A percentile compares a stretch with the other conserved stretches of the same genome.
phyloP scores from a whole-genome alignment of 2,113 vertebrate genomes.

The Colinus virginianus region DNA sequence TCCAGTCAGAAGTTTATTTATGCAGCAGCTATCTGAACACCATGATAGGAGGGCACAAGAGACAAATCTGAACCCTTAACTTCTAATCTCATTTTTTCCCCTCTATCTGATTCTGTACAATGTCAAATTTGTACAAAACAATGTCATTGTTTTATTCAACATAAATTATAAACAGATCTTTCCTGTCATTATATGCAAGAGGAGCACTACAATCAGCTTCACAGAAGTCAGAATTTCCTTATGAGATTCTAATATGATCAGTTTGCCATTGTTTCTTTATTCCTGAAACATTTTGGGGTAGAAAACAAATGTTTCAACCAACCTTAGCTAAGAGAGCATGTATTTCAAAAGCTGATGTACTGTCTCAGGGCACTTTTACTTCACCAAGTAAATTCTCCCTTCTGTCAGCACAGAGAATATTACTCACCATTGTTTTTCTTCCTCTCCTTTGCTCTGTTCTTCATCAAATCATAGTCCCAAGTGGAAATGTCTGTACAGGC shows the following conservation, averaged over 20 bases:
- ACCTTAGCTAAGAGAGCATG: neutral
- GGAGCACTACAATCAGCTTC: neutral
- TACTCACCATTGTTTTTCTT: constrained; percentile 51
- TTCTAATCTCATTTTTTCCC: neutral
- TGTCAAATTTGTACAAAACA: neutral
- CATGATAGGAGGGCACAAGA: neutral
- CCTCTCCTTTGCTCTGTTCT: constrained; percentile 19
- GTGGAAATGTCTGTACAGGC: neutral
- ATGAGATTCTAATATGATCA: neutral
- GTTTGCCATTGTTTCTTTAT: neutral
- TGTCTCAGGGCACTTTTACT: neutral
- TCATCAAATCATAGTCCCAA: neutral
- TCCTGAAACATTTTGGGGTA: neutral
- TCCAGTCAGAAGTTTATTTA: neutral
- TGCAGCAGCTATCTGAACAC: neutral
- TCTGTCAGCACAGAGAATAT: neutral
- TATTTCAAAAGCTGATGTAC: neutral
- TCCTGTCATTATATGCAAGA: neutral
- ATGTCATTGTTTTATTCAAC: neutral
- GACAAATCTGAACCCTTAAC: neutral
- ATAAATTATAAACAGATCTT: neutral
- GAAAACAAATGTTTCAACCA: neutral
- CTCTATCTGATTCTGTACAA: neutral
- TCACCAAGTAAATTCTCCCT: neutral
- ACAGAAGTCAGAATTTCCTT: neutral